Base-by-base conservation (phyloP, 2,797 vertebrate species). In the Sebastes minor region DNA sequence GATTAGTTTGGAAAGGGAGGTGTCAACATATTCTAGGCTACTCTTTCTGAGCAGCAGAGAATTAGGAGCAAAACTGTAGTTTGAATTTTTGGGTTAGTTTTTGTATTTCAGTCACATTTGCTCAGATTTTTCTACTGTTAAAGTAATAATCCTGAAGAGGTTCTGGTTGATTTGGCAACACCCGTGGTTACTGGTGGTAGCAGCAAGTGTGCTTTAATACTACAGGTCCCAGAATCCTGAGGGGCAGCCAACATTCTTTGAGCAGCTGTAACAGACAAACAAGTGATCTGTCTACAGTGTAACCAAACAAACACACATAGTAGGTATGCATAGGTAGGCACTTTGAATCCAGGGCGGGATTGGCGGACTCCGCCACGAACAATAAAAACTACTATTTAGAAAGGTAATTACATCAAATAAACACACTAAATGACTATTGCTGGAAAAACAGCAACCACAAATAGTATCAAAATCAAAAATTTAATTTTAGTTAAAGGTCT, bases 1-100 rank as follows among this genome's bases (percentile, higher is more conserved):
- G 80, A 81, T 81, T 80, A 56, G 52, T 76, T 72, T 70, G 30
- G 78, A 65, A 71, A 82, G 60, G 80, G 79, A 71, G 82, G 84
- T 8, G 70, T 71, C 32, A 87, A 78, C 33, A 60, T 79, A 84
- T 82, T 86, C 65, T 81, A 72, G 76, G 80, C 38, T 83, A 55
- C 65, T 72, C 23, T 77, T 61, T 79, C 64, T 42, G 59, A 76
- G 71, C 49, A 28, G 27, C 46, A 68, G 16, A 52, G 76, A 78
- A 55, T 35, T 75, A 18, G 64, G 79, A 81, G 72, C n/a, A 25
- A 73, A 52, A 38, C 10, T 66, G 12, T 64, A 71, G 55, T 63
- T 27, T 53, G 20, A 59, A 25, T 61, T 78, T 60, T 68, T 8
- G 71, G 67, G 20, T 18, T 14, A 46, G 1, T 16, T 76, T 59